These are phyloP conservation scores for Eubasilissa regina DNA, from an alignment of 1,140 invertebrate species.

Conservation along the genomic window DNA sequence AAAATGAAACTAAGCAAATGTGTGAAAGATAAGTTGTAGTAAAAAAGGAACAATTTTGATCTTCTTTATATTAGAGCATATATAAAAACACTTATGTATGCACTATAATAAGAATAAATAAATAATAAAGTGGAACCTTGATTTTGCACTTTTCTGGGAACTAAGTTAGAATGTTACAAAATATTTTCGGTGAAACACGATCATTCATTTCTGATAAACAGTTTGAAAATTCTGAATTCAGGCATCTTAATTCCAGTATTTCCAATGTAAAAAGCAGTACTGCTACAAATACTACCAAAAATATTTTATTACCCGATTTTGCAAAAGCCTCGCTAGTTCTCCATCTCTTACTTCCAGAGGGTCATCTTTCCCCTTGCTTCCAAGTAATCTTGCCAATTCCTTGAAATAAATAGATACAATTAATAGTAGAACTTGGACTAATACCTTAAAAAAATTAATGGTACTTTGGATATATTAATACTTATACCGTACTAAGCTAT, in stretches of 20 bases:
- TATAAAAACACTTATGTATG: too few species aligned
- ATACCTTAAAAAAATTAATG: neutral
- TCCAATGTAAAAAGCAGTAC: too few species aligned
- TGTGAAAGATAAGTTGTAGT: too few species aligned
- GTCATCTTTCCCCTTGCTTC: constrained; percentile 13
- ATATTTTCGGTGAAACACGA: too few species aligned
- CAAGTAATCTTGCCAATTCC: constrained; percentile 47
- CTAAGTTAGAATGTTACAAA: too few species aligned
- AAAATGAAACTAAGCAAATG: too few species aligned
- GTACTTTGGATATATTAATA: neutral
- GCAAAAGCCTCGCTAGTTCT: constrained; percentile 37
- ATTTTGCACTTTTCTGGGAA: too few species aligned
- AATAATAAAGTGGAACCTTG: too few species aligned
- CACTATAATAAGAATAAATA: too few species aligned
- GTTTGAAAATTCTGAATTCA: too few species aligned
- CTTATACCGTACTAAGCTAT: neutral
- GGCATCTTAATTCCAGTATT: too few species aligned
- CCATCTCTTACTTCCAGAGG: constrained; percentile 37
- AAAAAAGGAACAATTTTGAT: neutral
- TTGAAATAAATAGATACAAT: constrained; percentile 10
- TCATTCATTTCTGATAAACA: too few species aligned
- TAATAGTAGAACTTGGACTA: neutral
- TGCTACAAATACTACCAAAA: neutral
- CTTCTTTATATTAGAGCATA: neutral
- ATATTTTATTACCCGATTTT: constrained; percentile 39